Conservation (phyloP, 2,888 invertebrate species). For the Cepaea hortensis region DNA sequence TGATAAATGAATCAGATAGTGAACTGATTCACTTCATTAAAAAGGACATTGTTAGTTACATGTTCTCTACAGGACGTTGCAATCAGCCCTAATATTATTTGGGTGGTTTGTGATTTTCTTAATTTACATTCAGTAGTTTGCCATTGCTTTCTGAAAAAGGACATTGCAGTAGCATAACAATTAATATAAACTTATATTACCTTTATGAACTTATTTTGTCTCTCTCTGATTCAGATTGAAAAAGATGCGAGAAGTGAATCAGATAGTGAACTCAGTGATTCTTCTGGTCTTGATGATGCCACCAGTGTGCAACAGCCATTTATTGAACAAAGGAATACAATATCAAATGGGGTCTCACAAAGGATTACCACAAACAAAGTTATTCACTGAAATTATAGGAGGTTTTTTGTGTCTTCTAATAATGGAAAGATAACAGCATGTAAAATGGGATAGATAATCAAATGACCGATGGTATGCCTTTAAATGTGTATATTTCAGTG, state of each 20-base stretch:
- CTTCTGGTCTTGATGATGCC: slow-evolving; percentile 20
- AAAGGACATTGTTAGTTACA: too few species aligned
- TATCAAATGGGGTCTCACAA: slow-evolving; percentile 28
- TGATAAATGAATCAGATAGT: too few species aligned
- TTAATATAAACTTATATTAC: too few species aligned
- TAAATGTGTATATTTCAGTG: neutral
- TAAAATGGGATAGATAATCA: neutral
- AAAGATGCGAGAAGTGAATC: slow-evolving; percentile 71
- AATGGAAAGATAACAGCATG: slow-evolving; percentile 4
- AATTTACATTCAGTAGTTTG: too few species aligned
- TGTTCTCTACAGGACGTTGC: too few species aligned
- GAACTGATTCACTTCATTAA: too few species aligned
- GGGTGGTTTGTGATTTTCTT: too few species aligned
- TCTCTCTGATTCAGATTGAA: slow-evolving; percentile 61
- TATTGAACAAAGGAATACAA: slow-evolving; percentile 15
- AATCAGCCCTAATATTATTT: too few species aligned
- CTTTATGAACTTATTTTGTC: too few species aligned
- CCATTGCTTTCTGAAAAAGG: too few species aligned
- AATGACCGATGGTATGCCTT: slow-evolving; percentile 1
- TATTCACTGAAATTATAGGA: slow-evolving; percentile 14
- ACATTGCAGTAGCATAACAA: too few species aligned
- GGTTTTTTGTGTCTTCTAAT: neutral
- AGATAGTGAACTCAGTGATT: slow-evolving; percentile 57
- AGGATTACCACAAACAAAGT: slow-evolving; percentile 19
- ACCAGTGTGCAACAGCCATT: neutral